Conservation (phyloP, 2,888 invertebrate genomes). For the Pandemis corylana region DNA sequence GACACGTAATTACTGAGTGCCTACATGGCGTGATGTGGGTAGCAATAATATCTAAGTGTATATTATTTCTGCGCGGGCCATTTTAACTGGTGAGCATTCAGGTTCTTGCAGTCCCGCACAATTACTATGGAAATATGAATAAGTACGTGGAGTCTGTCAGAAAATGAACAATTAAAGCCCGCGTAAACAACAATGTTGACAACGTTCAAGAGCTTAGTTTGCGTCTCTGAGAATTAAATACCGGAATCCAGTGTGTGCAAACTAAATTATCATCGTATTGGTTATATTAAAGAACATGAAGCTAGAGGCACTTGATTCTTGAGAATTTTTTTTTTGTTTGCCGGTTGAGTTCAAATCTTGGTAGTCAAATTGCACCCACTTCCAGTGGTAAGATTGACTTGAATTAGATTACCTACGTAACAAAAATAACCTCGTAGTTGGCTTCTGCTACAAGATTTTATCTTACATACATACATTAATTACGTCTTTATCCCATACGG, state of each 20-base stretch:
- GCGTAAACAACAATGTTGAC: background rate
- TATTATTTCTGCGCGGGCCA: constrained; percentile 33
- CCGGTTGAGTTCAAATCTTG: no score
- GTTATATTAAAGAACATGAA: background rate
- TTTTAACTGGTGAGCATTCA: constrained; percentile 25
- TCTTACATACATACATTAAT: no score
- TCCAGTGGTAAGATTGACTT: no score
- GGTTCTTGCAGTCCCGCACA: constrained; percentile 14
- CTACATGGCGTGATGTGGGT: constrained; percentile 43
- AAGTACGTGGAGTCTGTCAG: background rate
- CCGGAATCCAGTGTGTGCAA: background rate
- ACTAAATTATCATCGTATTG: background rate
- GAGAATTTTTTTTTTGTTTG: no score
- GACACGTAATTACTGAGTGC: constrained; percentile 66
- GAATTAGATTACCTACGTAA: no score
- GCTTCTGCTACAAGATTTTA: no score
- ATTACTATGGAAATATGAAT: constrained; percentile 13
- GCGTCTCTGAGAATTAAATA: background rate
- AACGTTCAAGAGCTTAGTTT: background rate
- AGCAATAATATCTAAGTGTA: constrained; percentile 33
- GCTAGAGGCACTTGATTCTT: background rate
- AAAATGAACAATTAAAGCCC: background rate
- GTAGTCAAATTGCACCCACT: no score
- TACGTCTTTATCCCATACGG: no score
- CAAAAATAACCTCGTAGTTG: no score